Conservation (phyloP, 2,888 invertebrate genomes). For the Ephialtes manifestator region DNA sequence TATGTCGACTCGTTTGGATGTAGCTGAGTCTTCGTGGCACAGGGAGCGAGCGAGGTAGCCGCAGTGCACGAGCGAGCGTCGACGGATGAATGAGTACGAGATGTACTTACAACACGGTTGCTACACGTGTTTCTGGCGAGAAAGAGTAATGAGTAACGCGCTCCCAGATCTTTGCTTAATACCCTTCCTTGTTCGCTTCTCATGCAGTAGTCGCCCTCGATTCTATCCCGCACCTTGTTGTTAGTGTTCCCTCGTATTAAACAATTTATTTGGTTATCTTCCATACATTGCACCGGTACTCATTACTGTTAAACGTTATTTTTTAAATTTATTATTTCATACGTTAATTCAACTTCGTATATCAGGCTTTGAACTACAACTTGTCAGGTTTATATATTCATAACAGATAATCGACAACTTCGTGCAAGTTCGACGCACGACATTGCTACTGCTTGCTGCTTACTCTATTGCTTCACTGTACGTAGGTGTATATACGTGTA, state of each 20-base stretch:
- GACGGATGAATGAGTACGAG: conserved; percentile 37
- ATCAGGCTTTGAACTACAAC: conserved; percentile 17
- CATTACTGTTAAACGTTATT: not conserved
- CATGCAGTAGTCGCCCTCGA: not conserved
- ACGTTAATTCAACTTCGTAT: not conserved
- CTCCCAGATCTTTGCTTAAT: conserved; percentile 10
- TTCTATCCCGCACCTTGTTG: not conserved
- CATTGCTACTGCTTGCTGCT: not conserved
- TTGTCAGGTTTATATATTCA: conserved; percentile 27
- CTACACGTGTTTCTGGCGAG: conserved; percentile 33
- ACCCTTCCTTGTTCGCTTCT: not conserved
- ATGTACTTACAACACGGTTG: conserved; percentile 27
- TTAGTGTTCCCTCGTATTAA: not conserved
- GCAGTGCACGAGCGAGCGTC: conserved; percentile 13
- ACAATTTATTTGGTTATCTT: conserved; percentile 8
- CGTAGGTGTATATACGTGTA: not conserved
- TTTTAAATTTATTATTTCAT: not conserved
- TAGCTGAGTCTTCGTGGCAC: not conserved
- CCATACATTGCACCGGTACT: not conserved
- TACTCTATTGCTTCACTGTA: not conserved
- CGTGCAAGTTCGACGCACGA: conserved; percentile 10
- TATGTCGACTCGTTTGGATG: not conserved
- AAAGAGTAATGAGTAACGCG: conserved; percentile 28
- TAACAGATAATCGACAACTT: conserved; percentile 21
- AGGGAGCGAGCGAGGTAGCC: not conserved